Conservation (phyloP, 2,797 vertebrate species). For the Pelobates cultripes region DNA sequence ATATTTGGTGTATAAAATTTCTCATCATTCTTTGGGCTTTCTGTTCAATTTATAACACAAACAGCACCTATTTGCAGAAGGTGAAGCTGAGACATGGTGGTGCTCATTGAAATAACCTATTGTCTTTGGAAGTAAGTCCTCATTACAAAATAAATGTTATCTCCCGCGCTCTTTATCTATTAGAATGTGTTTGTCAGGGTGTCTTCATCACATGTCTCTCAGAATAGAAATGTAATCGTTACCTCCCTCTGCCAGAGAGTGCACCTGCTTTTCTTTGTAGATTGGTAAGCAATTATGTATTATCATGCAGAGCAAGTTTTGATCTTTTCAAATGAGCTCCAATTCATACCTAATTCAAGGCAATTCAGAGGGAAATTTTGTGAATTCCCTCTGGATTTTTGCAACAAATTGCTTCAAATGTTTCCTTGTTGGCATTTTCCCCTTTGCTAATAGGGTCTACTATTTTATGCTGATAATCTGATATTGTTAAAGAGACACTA, state of each 20-base stretch:
- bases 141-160: conserved; percentile 34
- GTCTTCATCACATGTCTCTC: conserved; percentile 11
- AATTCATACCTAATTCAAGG: too few species aligned
- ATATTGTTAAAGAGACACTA: too few species aligned
- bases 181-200: conserved; percentile 2
- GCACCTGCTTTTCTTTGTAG: not conserved
- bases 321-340: too few species aligned
- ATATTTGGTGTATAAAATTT: conserved; percentile 4
- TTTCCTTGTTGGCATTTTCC: too few species aligned
- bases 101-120: conserved; percentile 34
- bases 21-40: conserved; percentile 1
- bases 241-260: too few species aligned
- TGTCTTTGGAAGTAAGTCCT: conserved; percentile 20
- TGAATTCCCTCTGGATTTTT: too few species aligned
- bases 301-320: too few species aligned
- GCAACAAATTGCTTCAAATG: too few species aligned
- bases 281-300: too few species aligned
- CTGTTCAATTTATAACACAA: conserved; percentile 32
- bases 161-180: conserved; percentile 8
- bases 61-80: conserved; percentile 40
- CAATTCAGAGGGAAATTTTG: too few species aligned
- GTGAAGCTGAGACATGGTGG: conserved; percentile 32
- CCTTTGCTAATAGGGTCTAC: too few species aligned
- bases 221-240: conserved; percentile 20
- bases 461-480: too few species aligned